These are phyloP conservation scores for Melanotaenia duboulayi DNA, from an alignment of 2,113 vertebrate genomes.

Conservation along the genomic window DNA sequence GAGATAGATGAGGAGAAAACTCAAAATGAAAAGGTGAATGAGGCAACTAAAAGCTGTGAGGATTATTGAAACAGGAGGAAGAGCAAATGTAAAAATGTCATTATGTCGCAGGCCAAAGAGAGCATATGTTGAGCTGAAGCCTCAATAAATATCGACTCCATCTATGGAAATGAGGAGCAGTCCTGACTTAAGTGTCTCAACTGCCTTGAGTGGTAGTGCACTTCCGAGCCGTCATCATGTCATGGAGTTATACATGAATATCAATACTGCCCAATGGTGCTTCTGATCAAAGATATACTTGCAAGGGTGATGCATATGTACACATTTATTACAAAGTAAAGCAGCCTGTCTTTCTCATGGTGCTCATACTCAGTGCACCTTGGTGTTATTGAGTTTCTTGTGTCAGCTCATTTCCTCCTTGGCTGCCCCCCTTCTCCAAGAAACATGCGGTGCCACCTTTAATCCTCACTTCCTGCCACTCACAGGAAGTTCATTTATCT, in stretches of 20 bases:
- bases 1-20: conserved; percentile 5
- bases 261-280: conserved; percentile 1
- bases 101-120: not conserved
- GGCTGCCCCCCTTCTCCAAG: conserved; percentile 48
- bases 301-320: conserved; percentile 11
- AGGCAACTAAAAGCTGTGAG: conserved; percentile 7
- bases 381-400: conserved; percentile 45
- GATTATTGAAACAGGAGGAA: not conserved
- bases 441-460: conserved; percentile 60
- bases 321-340: conserved; percentile 19
- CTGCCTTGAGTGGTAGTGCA: conserved; percentile 10
- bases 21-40: not conserved
- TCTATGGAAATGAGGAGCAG: conserved; percentile 6
- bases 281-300: conserved; percentile 11
- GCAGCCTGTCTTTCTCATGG: conserved; percentile 13
- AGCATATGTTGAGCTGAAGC: not conserved
- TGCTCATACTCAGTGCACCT: conserved; percentile 25
- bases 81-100: not conserved
- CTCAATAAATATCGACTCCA: not conserved
- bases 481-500: conserved; percentile 61
- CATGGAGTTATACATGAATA: conserved; percentile 6
- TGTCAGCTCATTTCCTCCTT: conserved; percentile 66
- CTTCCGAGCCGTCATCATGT: not conserved
- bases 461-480: conserved; percentile 65
- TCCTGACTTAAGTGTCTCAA: not conserved